Percentiles rank a stretch among this genome's conserved stretches.
phyloP scores from a whole-genome alignment of 2,113 vertebrate genomes.

The Microtus oregoni region DNA sequence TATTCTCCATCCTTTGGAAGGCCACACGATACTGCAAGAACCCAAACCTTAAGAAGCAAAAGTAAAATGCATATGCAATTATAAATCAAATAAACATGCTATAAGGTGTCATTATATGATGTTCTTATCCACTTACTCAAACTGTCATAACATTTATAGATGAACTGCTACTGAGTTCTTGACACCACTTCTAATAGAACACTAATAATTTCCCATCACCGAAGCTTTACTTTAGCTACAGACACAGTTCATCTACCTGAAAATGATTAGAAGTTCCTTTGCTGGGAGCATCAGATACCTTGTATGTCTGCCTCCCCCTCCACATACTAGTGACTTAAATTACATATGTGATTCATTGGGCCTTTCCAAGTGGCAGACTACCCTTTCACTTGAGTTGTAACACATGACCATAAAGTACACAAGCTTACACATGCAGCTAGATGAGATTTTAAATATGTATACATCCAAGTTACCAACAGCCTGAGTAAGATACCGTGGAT shows the following conservation, averaged over 20 bases:
- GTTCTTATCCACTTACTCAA: slow-evolving; percentile 42
- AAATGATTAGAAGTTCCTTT: neutral
- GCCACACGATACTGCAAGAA: slow-evolving; percentile 48
- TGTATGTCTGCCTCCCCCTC: neutral
- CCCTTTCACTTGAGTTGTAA: slow-evolving; percentile 14
- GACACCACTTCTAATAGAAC: slow-evolving; percentile 40
- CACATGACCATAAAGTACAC: neutral
- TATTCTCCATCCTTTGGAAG: slow-evolving; percentile 13
- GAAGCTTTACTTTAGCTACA: slow-evolving; percentile 49
- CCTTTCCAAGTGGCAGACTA: slow-evolving; percentile 38
- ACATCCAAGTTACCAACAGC: slow-evolving; percentile 2
- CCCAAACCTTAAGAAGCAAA: slow-evolving; percentile 33
- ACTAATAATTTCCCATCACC: neutral
- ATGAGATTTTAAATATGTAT: slow-evolving; percentile 12
- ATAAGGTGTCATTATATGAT: slow-evolving; percentile 7
- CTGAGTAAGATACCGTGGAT: slow-evolving; percentile 26
- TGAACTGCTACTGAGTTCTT: slow-evolving; percentile 33
- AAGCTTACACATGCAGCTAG: slow-evolving; percentile 23
- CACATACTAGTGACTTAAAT: neutral
- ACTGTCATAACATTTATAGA: slow-evolving; percentile 9
- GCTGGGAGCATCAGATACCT: slow-evolving; percentile 5
- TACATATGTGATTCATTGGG: slow-evolving; percentile 18
- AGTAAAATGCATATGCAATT: slow-evolving; percentile 55
- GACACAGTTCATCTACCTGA: slow-evolving; percentile 46
- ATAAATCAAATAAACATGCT: slow-evolving; percentile 49